Conservation (phyloP, 2,888 invertebrate species). For the Callimorpha dominula region DNA sequence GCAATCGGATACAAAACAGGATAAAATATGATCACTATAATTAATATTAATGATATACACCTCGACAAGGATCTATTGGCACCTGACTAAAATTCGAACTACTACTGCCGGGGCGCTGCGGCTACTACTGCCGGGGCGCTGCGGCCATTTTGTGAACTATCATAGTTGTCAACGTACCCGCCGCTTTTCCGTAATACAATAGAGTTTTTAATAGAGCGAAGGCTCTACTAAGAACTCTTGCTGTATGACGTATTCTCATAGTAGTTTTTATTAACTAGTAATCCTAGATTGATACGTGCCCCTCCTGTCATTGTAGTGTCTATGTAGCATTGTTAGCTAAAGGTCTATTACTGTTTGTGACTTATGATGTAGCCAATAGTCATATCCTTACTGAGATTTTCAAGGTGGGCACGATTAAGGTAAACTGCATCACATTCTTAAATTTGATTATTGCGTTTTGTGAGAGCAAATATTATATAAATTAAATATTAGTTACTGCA, state of each 20-base stretch:
- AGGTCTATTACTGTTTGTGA: not conserved
- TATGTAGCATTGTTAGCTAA: not conserved
- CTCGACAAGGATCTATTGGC: not conserved
- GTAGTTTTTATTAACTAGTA: not conserved
- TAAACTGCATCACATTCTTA: not conserved
- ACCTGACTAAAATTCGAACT: not conserved
- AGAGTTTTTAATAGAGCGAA: too few relatives aligned
- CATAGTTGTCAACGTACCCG: too few relatives aligned
- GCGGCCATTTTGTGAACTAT: not conserved
- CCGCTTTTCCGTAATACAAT: too few relatives aligned
- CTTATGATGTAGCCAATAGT: not conserved
- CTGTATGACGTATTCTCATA: too few relatives aligned
- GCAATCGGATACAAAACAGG: not conserved
- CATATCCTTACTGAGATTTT: not conserved
- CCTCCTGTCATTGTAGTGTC: not conserved
- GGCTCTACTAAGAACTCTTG: too few relatives aligned
- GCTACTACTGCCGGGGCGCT: not conserved
- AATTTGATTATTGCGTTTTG: conserved; percentile 1
- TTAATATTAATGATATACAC: not conserved
- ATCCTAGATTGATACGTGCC: not conserved
- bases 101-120: too few relatives aligned
- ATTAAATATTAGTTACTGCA: not conserved
- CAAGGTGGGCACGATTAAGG: not conserved
- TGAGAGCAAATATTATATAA: conserved; percentile 1
- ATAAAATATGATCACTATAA: not conserved